Conservation (phyloP, 2,888 invertebrate genomes). For the Heliconius charithonia region DNA sequence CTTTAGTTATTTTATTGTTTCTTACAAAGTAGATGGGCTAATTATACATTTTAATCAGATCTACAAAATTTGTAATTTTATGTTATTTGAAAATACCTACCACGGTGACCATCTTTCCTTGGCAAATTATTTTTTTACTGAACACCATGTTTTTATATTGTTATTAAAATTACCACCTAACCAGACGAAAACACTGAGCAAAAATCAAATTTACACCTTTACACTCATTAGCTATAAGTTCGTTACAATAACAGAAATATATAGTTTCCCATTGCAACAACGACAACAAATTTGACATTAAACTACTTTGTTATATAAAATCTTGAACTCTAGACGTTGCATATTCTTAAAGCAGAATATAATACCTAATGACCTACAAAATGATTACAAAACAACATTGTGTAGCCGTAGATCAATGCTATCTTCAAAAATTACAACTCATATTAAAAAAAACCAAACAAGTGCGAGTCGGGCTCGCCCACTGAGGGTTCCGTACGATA, state of each 20-base stretch:
- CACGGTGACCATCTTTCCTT: too few species aligned
- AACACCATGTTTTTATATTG: not conserved
- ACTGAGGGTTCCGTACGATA: too few species aligned
- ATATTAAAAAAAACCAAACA: too few species aligned
- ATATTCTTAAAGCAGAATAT: not conserved
- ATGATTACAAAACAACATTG: not conserved
- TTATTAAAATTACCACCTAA: not conserved
- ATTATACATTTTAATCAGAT: too few species aligned
- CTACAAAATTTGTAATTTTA: too few species aligned
- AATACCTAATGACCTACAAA: not conserved
- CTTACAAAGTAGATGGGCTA: too few species aligned
- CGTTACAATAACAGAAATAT: not conserved
- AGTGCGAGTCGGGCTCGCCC: too few species aligned
- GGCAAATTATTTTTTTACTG: too few species aligned
- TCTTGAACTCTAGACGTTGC: not conserved
- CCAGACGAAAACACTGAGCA: too few species aligned
- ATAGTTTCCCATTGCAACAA: not conserved
- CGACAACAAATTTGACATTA: not conserved
- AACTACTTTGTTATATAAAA: not conserved
- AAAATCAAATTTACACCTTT: not conserved
- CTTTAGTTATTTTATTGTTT: too few species aligned
- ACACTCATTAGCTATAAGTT: not conserved
- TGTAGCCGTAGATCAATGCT: not conserved
- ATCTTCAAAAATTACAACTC: not conserved
- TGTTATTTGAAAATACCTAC: too few species aligned